Conservation (phyloP, 2,888 invertebrate genomes). For the Adineta ricciae region DNA sequence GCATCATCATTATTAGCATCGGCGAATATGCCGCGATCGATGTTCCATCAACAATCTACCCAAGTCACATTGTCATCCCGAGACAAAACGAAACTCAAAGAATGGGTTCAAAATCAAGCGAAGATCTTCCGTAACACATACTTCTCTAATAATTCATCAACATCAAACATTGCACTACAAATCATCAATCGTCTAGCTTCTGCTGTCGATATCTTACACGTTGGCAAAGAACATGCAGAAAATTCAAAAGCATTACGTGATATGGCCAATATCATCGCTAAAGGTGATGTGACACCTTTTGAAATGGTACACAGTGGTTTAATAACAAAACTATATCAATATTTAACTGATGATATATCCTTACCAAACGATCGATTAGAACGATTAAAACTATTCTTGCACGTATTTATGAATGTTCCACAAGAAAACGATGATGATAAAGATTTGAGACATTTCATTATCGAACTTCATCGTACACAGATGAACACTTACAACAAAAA, state of each 20-base stretch:
- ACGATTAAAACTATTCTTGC: conserved; percentile 72
- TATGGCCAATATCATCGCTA: conserved; percentile 52
- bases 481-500: background rate
- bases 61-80: background rate
- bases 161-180: background rate
- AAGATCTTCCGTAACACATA: background rate
- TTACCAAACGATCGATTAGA: background rate
- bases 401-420: conserved; percentile 63
- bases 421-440: background rate
- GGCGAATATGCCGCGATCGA: background rate
- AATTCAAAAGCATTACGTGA: conserved; percentile 41
- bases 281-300: conserved; percentile 88
- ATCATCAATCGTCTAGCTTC: conserved; percentile 20
- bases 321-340: conserved; percentile 73
- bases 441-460: conserved; percentile 1
- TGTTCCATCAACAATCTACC: background rate
- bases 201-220: conserved; percentile 7
- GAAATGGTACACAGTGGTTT: conserved; percentile 95
- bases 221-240: conserved; percentile 32
- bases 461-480: background rate
- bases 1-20: background rate
- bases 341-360: conserved; percentile 58
- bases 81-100: background rate
- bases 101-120: conserved; percentile 29
- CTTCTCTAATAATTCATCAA: background rate